phyloP scores from a whole-genome alignment of 1,140 invertebrate species.

The Drosophila ogumai region DNA sequence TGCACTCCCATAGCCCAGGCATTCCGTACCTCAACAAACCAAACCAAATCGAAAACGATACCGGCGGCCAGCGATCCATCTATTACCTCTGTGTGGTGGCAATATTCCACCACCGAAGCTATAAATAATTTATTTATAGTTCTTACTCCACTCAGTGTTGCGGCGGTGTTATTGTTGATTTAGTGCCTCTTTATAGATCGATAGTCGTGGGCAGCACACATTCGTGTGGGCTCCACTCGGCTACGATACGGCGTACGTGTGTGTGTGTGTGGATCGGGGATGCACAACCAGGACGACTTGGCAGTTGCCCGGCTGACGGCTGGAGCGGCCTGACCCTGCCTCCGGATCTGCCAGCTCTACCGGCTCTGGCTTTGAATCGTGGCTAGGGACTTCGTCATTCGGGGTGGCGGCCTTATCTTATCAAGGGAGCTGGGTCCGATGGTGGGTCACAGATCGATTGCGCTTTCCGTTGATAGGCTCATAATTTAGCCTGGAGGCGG shows the following conservation, averaged over 20 bases:
- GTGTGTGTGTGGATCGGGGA: slow-evolving; percentile 35
- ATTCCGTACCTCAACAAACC: slow-evolving; percentile 3
- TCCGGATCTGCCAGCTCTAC: slow-evolving; percentile 25
- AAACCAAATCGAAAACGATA: slow-evolving; percentile 30
- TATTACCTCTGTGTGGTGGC: slow-evolving; percentile 78
- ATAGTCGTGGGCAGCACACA: slow-evolving; percentile 45
- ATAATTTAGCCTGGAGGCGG: slow-evolving; percentile 72
- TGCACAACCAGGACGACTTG: slow-evolving; percentile 52
- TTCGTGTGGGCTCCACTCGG: slow-evolving; percentile 25
- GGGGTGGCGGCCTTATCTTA: slow-evolving; percentile 61
- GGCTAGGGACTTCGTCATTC: slow-evolving; percentile 3
- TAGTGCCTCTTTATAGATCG: slow-evolving; percentile 77
- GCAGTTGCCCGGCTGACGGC: neutral
- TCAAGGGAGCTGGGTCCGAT: slow-evolving; percentile 45
- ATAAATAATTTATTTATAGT: slow-evolving; percentile 84
- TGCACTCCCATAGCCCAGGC: slow-evolving; percentile 28
- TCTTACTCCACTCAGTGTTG: slow-evolving; percentile 57
- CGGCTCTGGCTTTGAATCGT: slow-evolving; percentile 24
- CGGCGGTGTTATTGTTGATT: slow-evolving; percentile 74
- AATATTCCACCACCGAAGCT: slow-evolving; percentile 79
- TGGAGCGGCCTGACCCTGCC: slow-evolving; percentile 17
- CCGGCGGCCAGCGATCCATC: slow-evolving; percentile 38
- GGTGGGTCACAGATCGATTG: slow-evolving; percentile 75
- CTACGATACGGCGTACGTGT: slow-evolving; percentile 16
- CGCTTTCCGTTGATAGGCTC: slow-evolving; percentile 60